Evolutionary conservation across 2,113 vertebrate species (phyloP).

Genomic region (Oreochromis spilurus): DNA sequence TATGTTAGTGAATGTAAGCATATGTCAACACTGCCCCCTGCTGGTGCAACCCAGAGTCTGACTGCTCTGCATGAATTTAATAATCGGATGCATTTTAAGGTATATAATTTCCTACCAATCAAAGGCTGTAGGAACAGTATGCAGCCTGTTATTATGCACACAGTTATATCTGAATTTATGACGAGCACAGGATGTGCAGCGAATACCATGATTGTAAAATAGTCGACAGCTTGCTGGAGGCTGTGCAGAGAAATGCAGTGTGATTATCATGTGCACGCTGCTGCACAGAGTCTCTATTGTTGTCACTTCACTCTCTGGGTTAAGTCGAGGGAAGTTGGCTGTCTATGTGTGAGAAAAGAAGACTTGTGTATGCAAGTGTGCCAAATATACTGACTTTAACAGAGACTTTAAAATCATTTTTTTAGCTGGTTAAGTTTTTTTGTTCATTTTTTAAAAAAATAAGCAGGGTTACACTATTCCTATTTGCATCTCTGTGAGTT

Average conservation of each 20-base stretch:
- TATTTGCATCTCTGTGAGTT: not conserved
- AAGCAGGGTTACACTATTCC: not conserved
- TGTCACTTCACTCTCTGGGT: slow-evolving; percentile 8
- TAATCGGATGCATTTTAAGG: not conserved
- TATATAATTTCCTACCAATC: not conserved
- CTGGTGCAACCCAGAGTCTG: not conserved
- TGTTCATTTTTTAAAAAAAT: not conserved
- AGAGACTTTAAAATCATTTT: not conserved
- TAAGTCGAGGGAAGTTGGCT: not conserved
- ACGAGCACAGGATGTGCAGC: not conserved
- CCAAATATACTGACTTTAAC: not conserved
- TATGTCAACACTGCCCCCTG: slow-evolving; percentile 31
- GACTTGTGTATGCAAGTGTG: not conserved
- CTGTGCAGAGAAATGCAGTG: slow-evolving; percentile 25
- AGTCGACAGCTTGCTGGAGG: slow-evolving; percentile 1
- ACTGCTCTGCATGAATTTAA: not conserved
- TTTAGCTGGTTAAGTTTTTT: not conserved
- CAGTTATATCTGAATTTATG: not conserved
- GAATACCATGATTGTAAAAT: not conserved
- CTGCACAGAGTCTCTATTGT: slow-evolving; percentile 57
- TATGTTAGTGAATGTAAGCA: not conserved
- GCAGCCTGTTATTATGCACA: not conserved
- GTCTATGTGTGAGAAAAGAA: not conserved
- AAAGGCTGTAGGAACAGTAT: not conserved
- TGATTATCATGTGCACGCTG: slow-evolving; percentile 58